Conservation (phyloP, 2,888 invertebrate species). For the Sphaerophoria rueppellii region DNA sequence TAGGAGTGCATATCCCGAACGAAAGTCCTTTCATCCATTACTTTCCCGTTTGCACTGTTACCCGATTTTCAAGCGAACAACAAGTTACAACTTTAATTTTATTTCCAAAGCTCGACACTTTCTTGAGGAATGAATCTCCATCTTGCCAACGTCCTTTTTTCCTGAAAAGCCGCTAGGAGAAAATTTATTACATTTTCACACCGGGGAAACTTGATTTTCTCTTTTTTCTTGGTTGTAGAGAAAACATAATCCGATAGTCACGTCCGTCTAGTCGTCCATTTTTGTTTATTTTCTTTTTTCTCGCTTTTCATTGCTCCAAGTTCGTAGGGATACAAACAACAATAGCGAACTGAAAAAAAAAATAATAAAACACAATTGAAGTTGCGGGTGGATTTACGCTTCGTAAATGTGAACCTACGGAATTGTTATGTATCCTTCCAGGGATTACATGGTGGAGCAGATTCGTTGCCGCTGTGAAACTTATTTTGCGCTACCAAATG, state of each 20-base stretch:
- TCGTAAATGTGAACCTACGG: constrained; percentile 14
- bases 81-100: constrained; percentile 54
- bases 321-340: constrained; percentile 30
- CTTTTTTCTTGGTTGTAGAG: constrained; percentile 25
- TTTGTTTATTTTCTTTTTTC: constrained; percentile 21
- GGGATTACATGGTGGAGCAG: constrained; percentile 12
- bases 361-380: constrained; percentile 32
- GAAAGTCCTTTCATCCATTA: neutral
- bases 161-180: constrained; percentile 14
- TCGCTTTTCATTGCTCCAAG: constrained; percentile 14
- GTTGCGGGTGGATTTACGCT: constrained; percentile 38
- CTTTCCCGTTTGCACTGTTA: neutral
- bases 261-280: constrained; percentile 37
- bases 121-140: constrained; percentile 28
- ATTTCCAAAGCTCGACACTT: constrained; percentile 65
- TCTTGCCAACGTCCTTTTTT: neutral
- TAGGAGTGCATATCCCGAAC: neutral
- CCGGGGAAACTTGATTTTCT: constrained; percentile 66
- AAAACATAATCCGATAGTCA: constrained; percentile 4
- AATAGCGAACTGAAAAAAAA: neutral
- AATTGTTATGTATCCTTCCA: constrained; percentile 6
- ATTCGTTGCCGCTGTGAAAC: neutral
- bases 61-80: neutral
- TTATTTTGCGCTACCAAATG: constrained; percentile 19
- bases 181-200: constrained; percentile 69